Evolutionary conservation across 2,113 vertebrate species (phyloP), one percentile per base, ranked within the genome.

Genomic region (Paraplagusia blochii): DNA sequence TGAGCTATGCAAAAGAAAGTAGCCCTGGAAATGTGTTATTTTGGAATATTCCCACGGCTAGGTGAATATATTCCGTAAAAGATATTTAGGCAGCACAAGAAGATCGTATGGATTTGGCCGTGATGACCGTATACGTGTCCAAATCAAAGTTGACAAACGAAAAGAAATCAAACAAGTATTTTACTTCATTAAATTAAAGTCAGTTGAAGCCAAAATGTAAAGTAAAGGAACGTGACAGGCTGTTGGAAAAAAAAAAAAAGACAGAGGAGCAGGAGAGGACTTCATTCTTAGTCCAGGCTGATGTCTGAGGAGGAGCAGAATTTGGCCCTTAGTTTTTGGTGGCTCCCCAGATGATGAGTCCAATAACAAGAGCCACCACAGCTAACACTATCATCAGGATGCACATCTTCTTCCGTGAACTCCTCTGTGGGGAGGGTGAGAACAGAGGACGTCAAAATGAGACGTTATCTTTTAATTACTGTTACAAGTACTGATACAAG

Each of bases 331-430:
- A 82, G 14, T 68, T 42, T 77, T 13, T 82, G 11, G 49, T 0
- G 2, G 16, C 0, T 0, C 38, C 80, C 92, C 91, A 95, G 71
- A 96, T 59, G 86, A 97, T 46, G 70, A 98, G 1, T 74, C 83
- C 92, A 40, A 97, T 0, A 58, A 95, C n/a, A 5, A 88, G 76
- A 16, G 51, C 70, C 44, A 82, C 74, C 44, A 95, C 47, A 15
- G 69, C 82, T 78, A 95, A 81, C 72, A 95, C 18, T 22, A 88
- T 12, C 54, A 95, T 8, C 48, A 99, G 84, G 83, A 99, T 94
- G 83, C 93, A 97, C 9, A 98, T 93, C 88, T 97, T 99, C 92
- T 95, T 99, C 63, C 97, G 87, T 72, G 94, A 96, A 60, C 87
- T 94, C 86, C 90, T 90, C 95, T 99, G 86, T 73, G 1, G 71